Evolutionary conservation across 1,140 invertebrate species (phyloP), one percentile per base, ranked within the genome.

Genomic region (Bombus pyrosoma): DNA sequence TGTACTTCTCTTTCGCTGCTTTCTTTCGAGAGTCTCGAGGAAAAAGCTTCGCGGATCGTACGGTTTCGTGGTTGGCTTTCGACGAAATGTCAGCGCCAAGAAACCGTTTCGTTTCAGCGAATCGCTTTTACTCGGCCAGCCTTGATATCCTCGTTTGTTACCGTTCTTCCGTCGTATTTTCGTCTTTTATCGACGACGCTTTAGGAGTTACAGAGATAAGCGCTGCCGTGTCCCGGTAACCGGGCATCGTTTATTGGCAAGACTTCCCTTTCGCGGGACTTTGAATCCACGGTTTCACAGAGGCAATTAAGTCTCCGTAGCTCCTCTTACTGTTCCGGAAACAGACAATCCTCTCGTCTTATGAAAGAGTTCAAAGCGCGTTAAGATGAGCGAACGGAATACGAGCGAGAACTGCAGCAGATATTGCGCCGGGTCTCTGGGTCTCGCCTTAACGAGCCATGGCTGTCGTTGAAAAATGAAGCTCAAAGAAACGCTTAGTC

Each of bases 11-110:
- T 73, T 32, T 53, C 71, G 41, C 47, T 81, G 69, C 77, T 75
- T 62, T 85, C 79, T 71, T 78, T 72, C 85, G 72, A 86, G 83
- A 81, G 83, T 86, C 86, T 72, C 25, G 2, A 76, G 41, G 71
- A 64, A 89, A 86, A 86, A 34, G 79, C 75, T 71, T 10, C 32
- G 82, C 53, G 28, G 47, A 53, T 37, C 32, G 39, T 62, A 68
- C 47, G 69, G 8, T 53, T 34, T n/a, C 80, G 57, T 25, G 22
- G 47, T 9, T 62, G 47, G 39, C 37, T 41, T 41, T 73, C 53
- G 69, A 53, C 80, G 80, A n/a, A 53, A 81, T 41, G 77, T 18
- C 73, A 34, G 37, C 47, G 37, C 34, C 34, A 32, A 59, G 53
- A 64, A 64, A 75, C 43, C 59, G 59, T 62, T 64, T 59, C 75